Evolutionary conservation across 2,888 invertebrate species (phyloP).

Genomic region (Adelognathus sp.): DNA sequence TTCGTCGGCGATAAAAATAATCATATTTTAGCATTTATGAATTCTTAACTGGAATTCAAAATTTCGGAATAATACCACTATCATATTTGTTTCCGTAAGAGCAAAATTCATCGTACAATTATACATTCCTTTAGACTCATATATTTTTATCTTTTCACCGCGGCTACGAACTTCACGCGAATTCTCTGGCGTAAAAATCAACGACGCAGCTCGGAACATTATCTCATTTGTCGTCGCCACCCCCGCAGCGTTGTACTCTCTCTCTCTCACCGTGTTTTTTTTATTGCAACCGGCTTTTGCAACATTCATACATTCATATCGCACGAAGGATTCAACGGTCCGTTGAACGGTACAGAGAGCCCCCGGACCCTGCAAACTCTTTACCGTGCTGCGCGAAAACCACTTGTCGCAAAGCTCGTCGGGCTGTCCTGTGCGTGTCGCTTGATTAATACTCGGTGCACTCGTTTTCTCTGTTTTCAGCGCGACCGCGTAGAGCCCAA

Average conservation of each 20-base stretch:
- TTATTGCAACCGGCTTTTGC: not conserved
- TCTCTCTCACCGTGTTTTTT: not conserved
- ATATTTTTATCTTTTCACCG: not conserved
- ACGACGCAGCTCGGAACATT: not conserved
- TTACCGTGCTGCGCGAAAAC: conserved; percentile 12
- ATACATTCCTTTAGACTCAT: too few species aligned
- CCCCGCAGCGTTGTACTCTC: not conserved
- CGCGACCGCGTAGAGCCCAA: not conserved
- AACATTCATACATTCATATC: conserved; percentile 34
- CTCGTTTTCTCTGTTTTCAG: conserved; percentile 12
- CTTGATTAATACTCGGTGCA: conserved; percentile 42
- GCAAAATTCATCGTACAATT: not conserved
- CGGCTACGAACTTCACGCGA: not conserved
- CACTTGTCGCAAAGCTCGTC: conserved; percentile 31
- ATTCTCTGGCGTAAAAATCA: not conserved
- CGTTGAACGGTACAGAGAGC: conserved; percentile 23
- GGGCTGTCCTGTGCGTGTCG: conserved; percentile 14
- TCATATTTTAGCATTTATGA: not conserved
- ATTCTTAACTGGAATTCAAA: not conserved
- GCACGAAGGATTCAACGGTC: conserved; percentile 35
- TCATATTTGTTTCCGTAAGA: not conserved
- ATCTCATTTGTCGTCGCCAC: not conserved
- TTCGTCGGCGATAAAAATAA: not conserved
- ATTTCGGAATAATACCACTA: not conserved
- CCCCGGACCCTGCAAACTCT: conserved; percentile 7